Base-by-base conservation (phyloP, 37 sponge, comb jelly and placozoan genomes). In the Halisarca cf. caerulea region DNA sequence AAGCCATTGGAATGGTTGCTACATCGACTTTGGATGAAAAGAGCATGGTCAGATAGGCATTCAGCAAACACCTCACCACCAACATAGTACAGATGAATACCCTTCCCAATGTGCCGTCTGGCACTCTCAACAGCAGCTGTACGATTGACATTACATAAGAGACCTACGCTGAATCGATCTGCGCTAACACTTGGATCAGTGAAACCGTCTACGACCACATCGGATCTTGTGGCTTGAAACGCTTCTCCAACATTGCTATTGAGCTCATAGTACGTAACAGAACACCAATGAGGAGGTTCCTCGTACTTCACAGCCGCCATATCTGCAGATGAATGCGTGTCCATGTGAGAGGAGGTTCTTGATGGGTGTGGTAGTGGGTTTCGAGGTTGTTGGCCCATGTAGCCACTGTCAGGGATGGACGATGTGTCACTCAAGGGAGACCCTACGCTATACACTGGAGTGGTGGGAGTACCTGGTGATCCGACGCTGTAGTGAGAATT, bases 281-380 rank as follows among this genome's bases (percentile, higher is more conserved):
- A 87, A 66, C 88, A 87, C 88, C 88, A 87, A 28, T 87, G 82
- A 51, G 43, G 47, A 3, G 82, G 88, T 27, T 82, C 83, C 53
- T 66, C 37, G 14, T 80, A 80, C 45, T 74, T 40, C 25, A 74
- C 44, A 0, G 43, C 45, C 25, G 77, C 77, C 77, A 74, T 41
- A 37, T 40, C 77, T 36, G 37, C 21, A 1, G 38, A n/a, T 21
- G n/a, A 17, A 6, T 40, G 45, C 2, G 77, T 41, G 11, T 33
- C 24, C 24, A 74, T 41, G 23, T 37, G 77, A 7, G 6, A n/a
- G 18, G 73, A 44, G 7, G 42, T 24, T 11, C 51, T 47, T 14
- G 51, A 11, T 47, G 9, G 9, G 11, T 47, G 51, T 6, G 51
- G 51, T 47, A 47, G 11, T 11, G 51, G 51, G 51, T 47, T 47